Percentiles rank a stretch among this genome's conserved stretches.
These are phyloP conservation scores for Branchinecta lindahli DNA, from an alignment of 1,140 invertebrate genomes.

Conservation along the genomic window DNA sequence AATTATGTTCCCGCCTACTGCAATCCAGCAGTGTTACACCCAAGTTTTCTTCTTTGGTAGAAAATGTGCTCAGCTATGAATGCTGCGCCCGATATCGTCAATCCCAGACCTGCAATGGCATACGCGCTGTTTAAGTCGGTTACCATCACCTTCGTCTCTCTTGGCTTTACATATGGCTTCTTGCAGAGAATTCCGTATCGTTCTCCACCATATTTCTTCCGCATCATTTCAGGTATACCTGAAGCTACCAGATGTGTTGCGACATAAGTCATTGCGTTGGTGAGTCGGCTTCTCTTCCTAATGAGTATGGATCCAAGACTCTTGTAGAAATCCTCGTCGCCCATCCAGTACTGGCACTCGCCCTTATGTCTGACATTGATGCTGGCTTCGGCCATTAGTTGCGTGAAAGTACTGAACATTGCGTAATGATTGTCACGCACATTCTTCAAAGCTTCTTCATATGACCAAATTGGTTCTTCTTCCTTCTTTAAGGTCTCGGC, in stretches of 20 bases:
- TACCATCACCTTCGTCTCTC: too few relatives aligned
- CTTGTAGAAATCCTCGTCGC: neutral
- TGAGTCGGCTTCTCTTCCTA: neutral
- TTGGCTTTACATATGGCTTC: too few relatives aligned
- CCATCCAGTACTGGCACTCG: neutral
- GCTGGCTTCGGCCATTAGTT: neutral
- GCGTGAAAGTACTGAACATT: neutral
- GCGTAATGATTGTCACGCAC: neutral
- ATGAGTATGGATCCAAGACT: neutral
- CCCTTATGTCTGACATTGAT: neutral
- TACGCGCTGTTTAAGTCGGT: too few relatives aligned
- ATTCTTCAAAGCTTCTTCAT: neutral
- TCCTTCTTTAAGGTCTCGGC: neutral
- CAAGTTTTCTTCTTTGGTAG: too few relatives aligned
- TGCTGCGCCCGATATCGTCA: too few relatives aligned
- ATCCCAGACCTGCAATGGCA: too few relatives aligned
- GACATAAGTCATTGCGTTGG: neutral
- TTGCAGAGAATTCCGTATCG: too few relatives aligned
- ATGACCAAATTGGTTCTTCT: neutral
- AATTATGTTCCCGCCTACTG: too few relatives aligned
- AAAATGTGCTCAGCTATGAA: too few relatives aligned
- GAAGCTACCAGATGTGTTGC: neutral
- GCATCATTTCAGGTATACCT: neutral
- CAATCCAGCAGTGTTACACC: too few relatives aligned
- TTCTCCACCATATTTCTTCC: too few relatives aligned